phyloP scores from a whole-genome alignment of 2,113 vertebrate genomes.

The Halcyon senegalensis region DNA sequence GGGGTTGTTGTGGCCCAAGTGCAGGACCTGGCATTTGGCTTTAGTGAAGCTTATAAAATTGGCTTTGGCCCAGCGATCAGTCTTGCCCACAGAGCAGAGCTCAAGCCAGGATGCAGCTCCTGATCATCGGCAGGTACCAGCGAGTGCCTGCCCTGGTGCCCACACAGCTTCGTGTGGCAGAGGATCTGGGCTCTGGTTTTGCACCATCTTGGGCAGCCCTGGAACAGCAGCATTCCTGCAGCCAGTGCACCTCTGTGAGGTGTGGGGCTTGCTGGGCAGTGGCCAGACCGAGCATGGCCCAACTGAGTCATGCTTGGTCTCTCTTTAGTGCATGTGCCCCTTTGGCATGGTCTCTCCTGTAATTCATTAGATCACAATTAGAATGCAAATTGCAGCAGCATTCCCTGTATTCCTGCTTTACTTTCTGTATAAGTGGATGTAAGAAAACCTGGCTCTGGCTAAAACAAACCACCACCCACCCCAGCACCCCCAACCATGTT shows the following conservation, averaged over 20 bases:
- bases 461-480: neutral
- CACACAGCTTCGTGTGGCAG: neutral
- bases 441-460: neutral
- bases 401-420: neutral
- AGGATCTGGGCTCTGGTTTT: neutral
- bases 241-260: fast-evolving
- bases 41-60: no score
- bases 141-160: neutral
- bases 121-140: fast-evolving
- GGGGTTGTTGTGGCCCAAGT: no score
- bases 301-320: neutral
- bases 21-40: no score
- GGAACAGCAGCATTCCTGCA: neutral
- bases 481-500: fast-evolving
- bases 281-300: neutral
- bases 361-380: neutral
- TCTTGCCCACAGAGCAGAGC: neutral
- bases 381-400: neutral
- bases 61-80: no score
- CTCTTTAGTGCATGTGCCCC: neutral
- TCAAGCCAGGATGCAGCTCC: neutral
- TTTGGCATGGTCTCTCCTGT: neutral
- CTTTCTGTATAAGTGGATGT: neutral
- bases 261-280: neutral
- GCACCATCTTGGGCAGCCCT: fast-evolving